These are phyloP conservation scores for Dynastes grantii DNA, from an alignment of 2,888 invertebrate genomes.

Conservation along the genomic window DNA sequence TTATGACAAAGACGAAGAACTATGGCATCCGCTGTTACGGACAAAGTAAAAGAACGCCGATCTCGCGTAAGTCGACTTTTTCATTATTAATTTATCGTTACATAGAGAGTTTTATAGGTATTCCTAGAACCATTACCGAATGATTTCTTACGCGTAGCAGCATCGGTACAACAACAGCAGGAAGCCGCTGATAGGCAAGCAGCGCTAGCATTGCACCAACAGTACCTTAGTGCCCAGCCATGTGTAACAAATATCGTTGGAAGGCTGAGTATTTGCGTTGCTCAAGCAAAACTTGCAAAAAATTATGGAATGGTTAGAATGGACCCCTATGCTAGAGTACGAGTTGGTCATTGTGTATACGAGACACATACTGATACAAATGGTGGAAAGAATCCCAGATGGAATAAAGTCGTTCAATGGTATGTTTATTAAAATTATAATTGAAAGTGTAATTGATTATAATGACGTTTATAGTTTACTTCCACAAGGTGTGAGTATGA, in stretches of 20 bases:
- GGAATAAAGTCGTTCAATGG: constrained; percentile 97
- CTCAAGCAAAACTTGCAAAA: constrained; percentile 92
- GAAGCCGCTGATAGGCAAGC: constrained; percentile 87
- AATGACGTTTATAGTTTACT: constrained; percentile 76
- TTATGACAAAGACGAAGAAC: constrained; percentile 20
- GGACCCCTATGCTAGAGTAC: constrained; percentile 95
- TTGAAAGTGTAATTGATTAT: neutral
- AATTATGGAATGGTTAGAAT: constrained; percentile 96
- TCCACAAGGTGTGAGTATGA: constrained; percentile 89
- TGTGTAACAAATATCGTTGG: constrained; percentile 75
- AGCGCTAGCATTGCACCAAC: constrained; percentile 81
- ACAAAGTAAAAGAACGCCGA: constrained; percentile 67
- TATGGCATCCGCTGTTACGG: constrained; percentile 68
- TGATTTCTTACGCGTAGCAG: constrained; percentile 80
- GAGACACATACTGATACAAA: constrained; percentile 96
- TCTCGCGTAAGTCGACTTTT: constrained; percentile 62
- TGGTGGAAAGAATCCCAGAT: constrained; percentile 95
- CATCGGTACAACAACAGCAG: constrained; percentile 77
- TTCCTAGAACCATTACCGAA: constrained; percentile 86
- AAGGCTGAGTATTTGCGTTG: constrained; percentile 87
- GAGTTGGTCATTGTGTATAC: constrained; percentile 95
- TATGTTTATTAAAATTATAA: constrained; percentile 67
- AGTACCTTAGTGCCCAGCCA: constrained; percentile 64
- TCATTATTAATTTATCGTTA: constrained; percentile 22
- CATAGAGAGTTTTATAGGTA: constrained; percentile 72